Evolutionary conservation across 1,140 invertebrate genomes (phyloP).

Genomic region (Rhysida immarginata): DNA sequence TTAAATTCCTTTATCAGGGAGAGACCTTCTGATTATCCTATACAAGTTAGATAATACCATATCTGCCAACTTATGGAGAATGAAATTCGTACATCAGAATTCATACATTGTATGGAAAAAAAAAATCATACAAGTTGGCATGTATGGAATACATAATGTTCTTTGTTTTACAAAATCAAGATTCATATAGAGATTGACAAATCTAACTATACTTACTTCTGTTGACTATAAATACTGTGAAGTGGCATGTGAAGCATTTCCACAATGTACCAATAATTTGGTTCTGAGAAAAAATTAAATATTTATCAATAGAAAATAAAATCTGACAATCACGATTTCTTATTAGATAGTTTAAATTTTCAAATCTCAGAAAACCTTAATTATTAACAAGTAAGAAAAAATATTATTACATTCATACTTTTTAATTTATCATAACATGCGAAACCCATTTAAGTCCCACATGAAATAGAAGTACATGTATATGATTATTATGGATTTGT

Average conservation of each 20-base stretch:
- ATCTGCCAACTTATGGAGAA: too few species aligned
- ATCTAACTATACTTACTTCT: conserved; percentile 1
- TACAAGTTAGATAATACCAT: too few species aligned
- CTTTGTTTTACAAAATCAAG: too few species aligned
- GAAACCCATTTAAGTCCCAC: background rate
- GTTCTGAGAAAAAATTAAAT: conserved; percentile 40
- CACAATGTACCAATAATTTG: conserved; percentile 63
- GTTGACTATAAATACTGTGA: conserved; percentile 44
- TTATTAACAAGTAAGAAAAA: background rate
- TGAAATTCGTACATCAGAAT: too few species aligned
- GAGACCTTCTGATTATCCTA: too few species aligned
- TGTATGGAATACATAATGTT: too few species aligned
- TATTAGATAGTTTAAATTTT: background rate
- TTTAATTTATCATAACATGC: background rate
- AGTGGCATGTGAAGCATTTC: conserved; percentile 73
- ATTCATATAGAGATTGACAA: too few species aligned
- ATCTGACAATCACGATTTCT: background rate
- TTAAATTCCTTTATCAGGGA: too few species aligned
- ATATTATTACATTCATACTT: background rate
- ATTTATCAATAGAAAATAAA: background rate
- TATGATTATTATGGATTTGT: too few species aligned
- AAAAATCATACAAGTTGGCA: too few species aligned
- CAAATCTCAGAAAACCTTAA: background rate
- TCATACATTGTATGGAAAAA: too few species aligned
- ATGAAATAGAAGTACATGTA: too few species aligned